Evolutionary conservation across 2,797 vertebrate genomes (phyloP), one percentile per base, ranked within the genome.

Genomic region (Fratercula arctica): DNA sequence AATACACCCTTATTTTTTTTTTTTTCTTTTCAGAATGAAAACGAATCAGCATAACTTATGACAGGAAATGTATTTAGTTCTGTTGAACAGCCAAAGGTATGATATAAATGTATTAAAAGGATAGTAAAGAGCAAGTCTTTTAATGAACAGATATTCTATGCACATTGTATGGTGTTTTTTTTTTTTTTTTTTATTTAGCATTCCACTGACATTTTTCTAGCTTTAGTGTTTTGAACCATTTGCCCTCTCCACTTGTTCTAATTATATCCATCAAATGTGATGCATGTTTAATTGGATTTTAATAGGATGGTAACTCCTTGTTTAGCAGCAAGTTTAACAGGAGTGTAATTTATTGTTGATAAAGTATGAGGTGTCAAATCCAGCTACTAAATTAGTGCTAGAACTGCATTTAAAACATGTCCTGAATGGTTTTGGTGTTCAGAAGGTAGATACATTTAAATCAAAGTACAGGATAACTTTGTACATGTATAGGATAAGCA

Each of bases 201-300:
- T 77, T 61, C 35, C 51, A 83, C 37, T 89, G 39, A 51, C 18
- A 17, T 81, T 91, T 89, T 91, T 87, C n/a, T 35, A 64, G 37
- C 24, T 95, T 64, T 60, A 35, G 10, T 54, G 67, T 86, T 96
- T 96, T 84, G 60, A 96, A 74, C 13, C 26, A 87, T 88, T 97
- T 95, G 94, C 17, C 24, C 33, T 96, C 39, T 95, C 82, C 33
- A 72, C 39, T 95, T 95, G 56, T 97, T 97, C 80, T 97, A 97
- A 97, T 97, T 97, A 94, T 95, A 93, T 81, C 85, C 73, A 93
- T 93, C 85, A 97, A 96, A 97, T 88, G 8, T 92, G 94, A 92
- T 96, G 35, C 56, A 95, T 90, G 54, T 91, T 97, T 97, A 96
- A 96, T 92, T 95, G 67, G 64, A 95, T 96, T 97, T 98, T 97